phyloP scores from a whole-genome alignment of 1,140 invertebrate species.

The Diachasmimorpha longicaudata region DNA sequence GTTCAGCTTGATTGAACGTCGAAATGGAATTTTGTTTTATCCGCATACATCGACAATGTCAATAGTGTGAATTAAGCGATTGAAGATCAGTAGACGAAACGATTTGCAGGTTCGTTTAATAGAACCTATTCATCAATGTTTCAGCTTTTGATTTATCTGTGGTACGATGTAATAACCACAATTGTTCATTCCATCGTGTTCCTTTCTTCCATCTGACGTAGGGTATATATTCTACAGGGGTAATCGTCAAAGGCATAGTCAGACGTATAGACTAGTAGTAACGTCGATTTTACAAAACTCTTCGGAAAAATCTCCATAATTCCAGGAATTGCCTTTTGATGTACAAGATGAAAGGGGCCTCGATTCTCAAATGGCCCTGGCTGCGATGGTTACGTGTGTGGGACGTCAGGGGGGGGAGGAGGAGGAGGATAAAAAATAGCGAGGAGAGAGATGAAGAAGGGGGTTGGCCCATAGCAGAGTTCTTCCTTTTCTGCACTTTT shows the following conservation, averaged over 20 bases:
- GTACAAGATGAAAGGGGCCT: slow-evolving; percentile 55
- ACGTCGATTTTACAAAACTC: slow-evolving; percentile 53
- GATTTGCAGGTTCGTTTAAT: slow-evolving; percentile 20
- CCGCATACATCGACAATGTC: not conserved
- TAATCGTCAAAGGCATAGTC: slow-evolving; percentile 44
- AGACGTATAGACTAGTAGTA: slow-evolving; percentile 32
- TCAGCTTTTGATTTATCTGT: not conserved
- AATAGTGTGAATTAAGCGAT: slow-evolving; percentile 8
- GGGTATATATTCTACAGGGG: slow-evolving; percentile 12
- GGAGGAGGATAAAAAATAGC: not conserved
- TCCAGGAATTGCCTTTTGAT: slow-evolving; percentile 60
- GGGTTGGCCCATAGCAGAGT: slow-evolving; percentile 19
- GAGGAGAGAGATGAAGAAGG: not conserved
- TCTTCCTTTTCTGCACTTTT: slow-evolving; percentile 29
- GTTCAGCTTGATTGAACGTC: slow-evolving; percentile 17
- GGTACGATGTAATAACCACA: not conserved
- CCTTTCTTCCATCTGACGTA: slow-evolving; percentile 11
- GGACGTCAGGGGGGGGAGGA: not conserved
- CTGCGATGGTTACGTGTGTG: slow-evolving; percentile 18
- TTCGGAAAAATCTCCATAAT: slow-evolving; percentile 60
- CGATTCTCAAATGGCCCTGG: slow-evolving; percentile 14
- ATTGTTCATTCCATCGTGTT: not conserved
- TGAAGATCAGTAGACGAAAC: not conserved
- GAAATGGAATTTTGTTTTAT: slow-evolving; percentile 2
- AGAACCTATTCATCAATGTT: slow-evolving; percentile 11